Base-by-base conservation (phyloP, 2,113 vertebrate species). In the Podiceps cristatus region DNA sequence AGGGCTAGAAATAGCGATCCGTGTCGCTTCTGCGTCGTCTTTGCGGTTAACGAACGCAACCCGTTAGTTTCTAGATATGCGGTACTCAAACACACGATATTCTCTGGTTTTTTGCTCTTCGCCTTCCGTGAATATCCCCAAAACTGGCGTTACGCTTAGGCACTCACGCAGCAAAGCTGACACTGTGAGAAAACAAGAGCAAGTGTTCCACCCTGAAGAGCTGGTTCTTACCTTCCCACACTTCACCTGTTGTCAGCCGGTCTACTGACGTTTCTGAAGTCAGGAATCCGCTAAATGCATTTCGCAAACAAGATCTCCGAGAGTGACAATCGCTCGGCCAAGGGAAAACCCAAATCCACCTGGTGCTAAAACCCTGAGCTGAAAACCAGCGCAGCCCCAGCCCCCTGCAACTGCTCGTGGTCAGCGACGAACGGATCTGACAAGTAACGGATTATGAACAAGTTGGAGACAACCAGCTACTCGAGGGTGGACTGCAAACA, bases 391-490 rank as follows among this genome's bases (percentile, higher is more conserved):
- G 33, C 45, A 25, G 45, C 45, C 49, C 45, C 63, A 15, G 63
- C 63, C 63, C 23, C 44, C 23, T 24, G 64, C 15, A 5, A 11
- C 64, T 17, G 64, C 64, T 33, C 10, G 10, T 45, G 64, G 64
- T 33, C 64, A 31, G 42, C 0, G 42, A 24, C 5, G 10, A 33
- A 33, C 20, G 4, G 5, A 8, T 6, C 20, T 33, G 64, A 17
- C 8, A 20, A 33, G 11, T 24, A 24, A 47, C 4, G 0, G 23
- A 33, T 24, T 33, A 33, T 1, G 3, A 33, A 23, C 2, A 1
- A 44, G 42, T 1, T 31, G 63, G 63, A 31, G 63, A 31, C 42
- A 45, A 33, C 29, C 47, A 33, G 31, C 44, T 67, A 4, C 22
- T 18, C 10, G 7, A 24, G 44, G 44, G 8, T 11, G 6, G 64